A percentile compares a stretch with the other conserved stretches of the same genome.
phyloP scores from a whole-genome alignment of 2,888 invertebrate species.

The Myopa tessellatipennis region DNA sequence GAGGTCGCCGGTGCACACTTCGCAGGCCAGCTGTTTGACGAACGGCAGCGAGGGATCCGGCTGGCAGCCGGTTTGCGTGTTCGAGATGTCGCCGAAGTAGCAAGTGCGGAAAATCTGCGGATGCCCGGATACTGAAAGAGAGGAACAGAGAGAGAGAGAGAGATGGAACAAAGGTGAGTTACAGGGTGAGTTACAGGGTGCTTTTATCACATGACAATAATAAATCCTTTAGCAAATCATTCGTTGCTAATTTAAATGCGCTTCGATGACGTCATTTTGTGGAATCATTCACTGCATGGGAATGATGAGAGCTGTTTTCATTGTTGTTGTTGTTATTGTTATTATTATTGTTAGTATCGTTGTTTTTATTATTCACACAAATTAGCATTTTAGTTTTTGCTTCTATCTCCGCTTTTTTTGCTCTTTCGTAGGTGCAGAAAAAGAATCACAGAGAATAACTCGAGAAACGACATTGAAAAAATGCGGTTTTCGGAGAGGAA shows the following conservation, averaged over 20 bases:
- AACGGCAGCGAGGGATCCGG: slow-evolving; percentile 58
- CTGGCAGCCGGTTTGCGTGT: slow-evolving; percentile 58
- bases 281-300: too few species aligned
- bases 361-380: background rate
- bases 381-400: background rate
- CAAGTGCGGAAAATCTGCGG: slow-evolving; percentile 53
- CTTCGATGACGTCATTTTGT: too few species aligned
- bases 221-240: too few species aligned
- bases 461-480: too few species aligned
- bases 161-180: background rate
- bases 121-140: slow-evolving; percentile 48
- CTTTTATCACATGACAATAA: too few species aligned
- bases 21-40: slow-evolving; percentile 59
- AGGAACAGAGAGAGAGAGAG: slow-evolving; percentile 23
- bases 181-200: too few species aligned
- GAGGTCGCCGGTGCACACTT: slow-evolving; percentile 59
- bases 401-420: too few species aligned
- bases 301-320: too few species aligned
- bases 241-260: too few species aligned
- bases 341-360: background rate
- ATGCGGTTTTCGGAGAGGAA: too few species aligned
- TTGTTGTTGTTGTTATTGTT: background rate
- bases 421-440: too few species aligned
- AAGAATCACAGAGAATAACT: too few species aligned
- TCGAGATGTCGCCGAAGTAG: slow-evolving; percentile 60